A percentile compares a stretch with the other conserved stretches of the same genome.
phyloP scores from a whole-genome alignment of 2,797 vertebrate species.

The Esox lucius region DNA sequence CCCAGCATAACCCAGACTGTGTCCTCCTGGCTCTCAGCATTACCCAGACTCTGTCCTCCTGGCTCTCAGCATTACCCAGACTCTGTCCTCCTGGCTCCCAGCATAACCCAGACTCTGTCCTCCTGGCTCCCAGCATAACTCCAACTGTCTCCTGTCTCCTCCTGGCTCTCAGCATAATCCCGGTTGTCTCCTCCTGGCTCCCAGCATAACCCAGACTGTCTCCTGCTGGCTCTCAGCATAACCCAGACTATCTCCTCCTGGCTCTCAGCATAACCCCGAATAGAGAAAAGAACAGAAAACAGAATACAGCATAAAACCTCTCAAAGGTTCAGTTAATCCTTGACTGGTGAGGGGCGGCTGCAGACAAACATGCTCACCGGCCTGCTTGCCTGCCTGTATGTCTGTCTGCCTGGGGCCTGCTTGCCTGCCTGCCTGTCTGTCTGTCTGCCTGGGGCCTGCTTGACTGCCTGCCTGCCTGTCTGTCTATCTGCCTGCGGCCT shows the following conservation, averaged over 20 bases:
- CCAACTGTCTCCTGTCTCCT: no score
- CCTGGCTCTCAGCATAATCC: neutral
- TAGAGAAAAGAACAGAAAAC: constrained; percentile 18
- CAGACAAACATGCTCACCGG: constrained; percentile 29
- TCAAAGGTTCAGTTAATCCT: constrained; percentile 8
- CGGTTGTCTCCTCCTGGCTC: neutral
- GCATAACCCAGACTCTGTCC: neutral
- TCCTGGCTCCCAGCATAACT: no score
- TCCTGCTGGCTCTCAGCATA: no score
- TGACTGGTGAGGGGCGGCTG: constrained; percentile 38
- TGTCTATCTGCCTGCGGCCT: constrained; percentile 48
- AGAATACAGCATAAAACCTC: constrained; percentile 38
- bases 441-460: constrained; percentile 57
- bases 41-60: no score
- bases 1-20: neutral
- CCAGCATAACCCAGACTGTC: neutral
- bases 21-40: no score
- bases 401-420: constrained; percentile 55
- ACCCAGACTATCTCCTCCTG: neutral
- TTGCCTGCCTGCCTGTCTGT: constrained; percentile 39
- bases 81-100: neutral
- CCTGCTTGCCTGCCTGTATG: neutral
- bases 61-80: no score
- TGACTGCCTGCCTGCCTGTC: neutral
- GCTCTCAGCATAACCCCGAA: constrained; percentile 5